Conservation (phyloP, 2,888 invertebrate species). For the Apamea epomidion region DNA sequence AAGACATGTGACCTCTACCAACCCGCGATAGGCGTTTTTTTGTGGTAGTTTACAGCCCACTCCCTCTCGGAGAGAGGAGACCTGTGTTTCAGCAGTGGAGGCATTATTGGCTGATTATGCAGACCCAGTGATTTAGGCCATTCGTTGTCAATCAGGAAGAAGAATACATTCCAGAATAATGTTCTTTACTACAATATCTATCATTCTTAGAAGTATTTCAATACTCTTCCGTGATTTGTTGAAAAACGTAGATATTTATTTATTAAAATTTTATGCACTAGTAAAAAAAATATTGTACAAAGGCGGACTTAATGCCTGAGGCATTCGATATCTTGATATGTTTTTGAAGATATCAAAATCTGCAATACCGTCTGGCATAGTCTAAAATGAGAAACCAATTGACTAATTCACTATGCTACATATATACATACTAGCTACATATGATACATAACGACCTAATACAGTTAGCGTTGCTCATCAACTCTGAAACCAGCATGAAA, state of each 20-base stretch:
- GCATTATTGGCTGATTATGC: not conserved
- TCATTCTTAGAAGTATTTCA: not conserved
- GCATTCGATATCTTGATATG: too few relatives aligned
- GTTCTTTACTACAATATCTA: not conserved
- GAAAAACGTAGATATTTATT: not conserved
- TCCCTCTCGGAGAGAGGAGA: not conserved
- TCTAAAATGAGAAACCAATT: not conserved
- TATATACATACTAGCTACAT: not conserved
- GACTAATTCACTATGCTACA: not conserved
- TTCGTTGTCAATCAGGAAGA: not conserved
- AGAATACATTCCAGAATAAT: not conserved
- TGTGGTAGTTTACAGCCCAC: not conserved
- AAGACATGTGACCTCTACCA: not conserved
- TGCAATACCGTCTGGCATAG: not conserved
- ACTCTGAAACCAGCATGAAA: slow-evolving; percentile 37
- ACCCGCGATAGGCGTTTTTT: not conserved
- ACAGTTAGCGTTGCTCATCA: slow-evolving; percentile 44
- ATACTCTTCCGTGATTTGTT: not conserved
- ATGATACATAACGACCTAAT: slow-evolving; percentile 25
- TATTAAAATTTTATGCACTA: too few relatives aligned
- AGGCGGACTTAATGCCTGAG: too few relatives aligned
- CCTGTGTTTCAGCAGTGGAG: not conserved
- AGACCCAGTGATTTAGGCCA: too few relatives aligned
- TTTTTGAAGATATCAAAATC: not conserved
- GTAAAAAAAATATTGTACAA: too few relatives aligned